Evolutionary conservation across 2,797 vertebrate species (phyloP).

Genomic region (Spheniscus humboldti): DNA sequence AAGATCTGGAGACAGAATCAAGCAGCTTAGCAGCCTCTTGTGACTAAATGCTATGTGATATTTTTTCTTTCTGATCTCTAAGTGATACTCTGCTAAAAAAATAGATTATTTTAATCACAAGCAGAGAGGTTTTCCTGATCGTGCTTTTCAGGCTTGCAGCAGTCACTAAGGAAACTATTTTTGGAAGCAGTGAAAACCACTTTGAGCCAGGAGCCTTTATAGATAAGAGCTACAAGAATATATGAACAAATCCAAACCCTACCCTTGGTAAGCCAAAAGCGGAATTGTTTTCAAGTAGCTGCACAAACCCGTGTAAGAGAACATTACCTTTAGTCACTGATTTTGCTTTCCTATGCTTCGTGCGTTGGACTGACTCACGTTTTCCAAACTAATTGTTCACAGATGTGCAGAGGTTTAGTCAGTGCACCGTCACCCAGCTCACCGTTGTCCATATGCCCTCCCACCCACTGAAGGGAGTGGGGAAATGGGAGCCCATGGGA

Average conservation of each 20-base stretch:
- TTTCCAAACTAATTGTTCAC: background rate
- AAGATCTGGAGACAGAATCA: background rate
- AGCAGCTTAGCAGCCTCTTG: slow-evolving; percentile 55
- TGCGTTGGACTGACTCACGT: background rate
- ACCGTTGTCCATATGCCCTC: fast-evolving
- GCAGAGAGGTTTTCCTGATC: slow-evolving; percentile 60
- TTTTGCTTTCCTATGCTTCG: background rate
- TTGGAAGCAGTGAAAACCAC: slow-evolving; percentile 51
- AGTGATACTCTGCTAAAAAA: slow-evolving; percentile 70
- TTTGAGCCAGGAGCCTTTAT: slow-evolving; percentile 58
- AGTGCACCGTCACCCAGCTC: background rate
- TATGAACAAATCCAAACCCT: slow-evolving; percentile 8
- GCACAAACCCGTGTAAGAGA: background rate
- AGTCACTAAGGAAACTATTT: slow-evolving; percentile 67
- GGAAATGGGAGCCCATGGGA: background rate
- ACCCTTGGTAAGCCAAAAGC: slow-evolving; percentile 9
- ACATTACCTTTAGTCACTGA: background rate
- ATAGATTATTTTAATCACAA: slow-evolving; percentile 63
- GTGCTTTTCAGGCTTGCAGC: slow-evolving; percentile 50
- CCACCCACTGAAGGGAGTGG: background rate
- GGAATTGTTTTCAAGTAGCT: background rate
- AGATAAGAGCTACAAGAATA: slow-evolving; percentile 32
- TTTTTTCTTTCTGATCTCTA: slow-evolving; percentile 62
- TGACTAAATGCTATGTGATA: slow-evolving; percentile 44
- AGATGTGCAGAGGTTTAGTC: background rate